A percentile compares a stretch with the other conserved stretches of the same genome.
phyloP scores from a whole-genome alignment of 2,888 invertebrate species.

The Omphaloscelis lunosa region DNA sequence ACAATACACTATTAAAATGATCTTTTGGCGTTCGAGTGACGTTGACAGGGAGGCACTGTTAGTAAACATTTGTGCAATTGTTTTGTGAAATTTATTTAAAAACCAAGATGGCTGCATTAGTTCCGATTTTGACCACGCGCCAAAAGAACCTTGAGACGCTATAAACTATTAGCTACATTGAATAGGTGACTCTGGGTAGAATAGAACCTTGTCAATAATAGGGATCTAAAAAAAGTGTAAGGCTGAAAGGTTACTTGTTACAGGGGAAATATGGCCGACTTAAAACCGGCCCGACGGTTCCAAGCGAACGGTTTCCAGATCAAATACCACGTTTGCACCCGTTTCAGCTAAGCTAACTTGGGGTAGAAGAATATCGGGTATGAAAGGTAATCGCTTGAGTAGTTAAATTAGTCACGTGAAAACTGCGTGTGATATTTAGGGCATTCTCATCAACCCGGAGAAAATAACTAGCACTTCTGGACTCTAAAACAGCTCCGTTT shows the following conservation, averaged over 20 bases:
- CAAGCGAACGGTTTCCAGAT: conserved; percentile 19
- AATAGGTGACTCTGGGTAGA: neutral
- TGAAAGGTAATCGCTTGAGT: neutral
- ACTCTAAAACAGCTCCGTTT: neutral
- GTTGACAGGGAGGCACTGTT: neutral
- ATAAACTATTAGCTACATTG: neutral
- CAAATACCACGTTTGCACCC: conserved; percentile 29
- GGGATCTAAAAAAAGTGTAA: conserved; percentile 23
- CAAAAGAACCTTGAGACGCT: neutral
- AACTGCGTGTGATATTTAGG: no score
- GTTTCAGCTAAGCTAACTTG: neutral
- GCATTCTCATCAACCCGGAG: neutral
- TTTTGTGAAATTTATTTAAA: neutral
- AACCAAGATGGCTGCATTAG: neutral
- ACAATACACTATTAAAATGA: no score
- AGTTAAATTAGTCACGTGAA: neutral
- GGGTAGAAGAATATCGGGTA: neutral
- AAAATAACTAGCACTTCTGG: neutral
- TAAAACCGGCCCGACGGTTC: neutral
- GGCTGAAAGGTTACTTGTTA: neutral
- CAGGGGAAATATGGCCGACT: neutral
- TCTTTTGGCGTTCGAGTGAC: neutral
- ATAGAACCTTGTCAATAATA: neutral
- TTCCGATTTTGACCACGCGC: neutral
- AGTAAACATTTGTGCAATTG: neutral